Percentiles rank a stretch among this genome's conserved stretches.
Evolutionary conservation across 1,140 invertebrate genomes (phyloP).

Genomic region (Gryllus bimaculatus): DNA sequence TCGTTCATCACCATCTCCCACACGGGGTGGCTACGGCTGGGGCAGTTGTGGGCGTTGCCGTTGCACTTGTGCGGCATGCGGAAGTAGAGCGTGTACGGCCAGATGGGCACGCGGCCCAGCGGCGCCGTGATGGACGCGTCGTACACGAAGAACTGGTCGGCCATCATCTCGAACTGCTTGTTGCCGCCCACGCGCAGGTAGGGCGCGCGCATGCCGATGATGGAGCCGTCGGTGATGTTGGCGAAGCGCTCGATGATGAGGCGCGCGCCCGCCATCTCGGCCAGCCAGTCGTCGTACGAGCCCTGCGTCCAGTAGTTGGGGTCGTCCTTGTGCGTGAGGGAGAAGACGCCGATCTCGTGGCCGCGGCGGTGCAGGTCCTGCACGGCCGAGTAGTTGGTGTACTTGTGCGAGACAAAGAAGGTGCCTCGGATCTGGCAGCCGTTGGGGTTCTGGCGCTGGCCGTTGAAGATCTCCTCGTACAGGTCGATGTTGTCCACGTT

Average conservation of each 20-base stretch:
- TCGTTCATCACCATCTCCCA: constrained; percentile 97
- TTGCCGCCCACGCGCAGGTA: constrained; percentile 86
- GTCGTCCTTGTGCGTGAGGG: constrained; percentile 84
- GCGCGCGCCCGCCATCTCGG: constrained; percentile 90
- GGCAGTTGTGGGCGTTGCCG: constrained; percentile 85
- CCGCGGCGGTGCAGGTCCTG: constrained; percentile 82
- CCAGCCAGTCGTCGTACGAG: constrained; percentile 83
- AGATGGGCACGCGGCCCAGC: constrained; percentile 77
- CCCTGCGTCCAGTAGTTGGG: constrained; percentile 82
- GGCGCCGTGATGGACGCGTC: constrained; percentile 89
- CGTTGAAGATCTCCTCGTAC: constrained; percentile 84
- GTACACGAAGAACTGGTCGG: constrained; percentile 88
- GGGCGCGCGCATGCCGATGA: constrained; percentile 80
- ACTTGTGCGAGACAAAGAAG: constrained; percentile 94
- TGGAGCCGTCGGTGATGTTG: constrained; percentile 82
- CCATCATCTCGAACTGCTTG: constrained; percentile 93
- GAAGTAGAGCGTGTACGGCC: constrained; percentile 94
- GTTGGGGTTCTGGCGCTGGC: constrained; percentile 78
- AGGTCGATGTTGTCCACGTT: constrained; percentile 89
- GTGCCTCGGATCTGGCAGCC: constrained; percentile 88
- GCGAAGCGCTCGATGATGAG: constrained; percentile 80
- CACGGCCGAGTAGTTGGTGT: constrained; percentile 89
- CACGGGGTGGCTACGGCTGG: constrained; percentile 78
- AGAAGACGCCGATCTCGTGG: constrained; percentile 90
- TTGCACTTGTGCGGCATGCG: constrained; percentile 91